Evolutionary conservation across 1,140 invertebrate species (phyloP).

Genomic region (Cyclina sinensis): DNA sequence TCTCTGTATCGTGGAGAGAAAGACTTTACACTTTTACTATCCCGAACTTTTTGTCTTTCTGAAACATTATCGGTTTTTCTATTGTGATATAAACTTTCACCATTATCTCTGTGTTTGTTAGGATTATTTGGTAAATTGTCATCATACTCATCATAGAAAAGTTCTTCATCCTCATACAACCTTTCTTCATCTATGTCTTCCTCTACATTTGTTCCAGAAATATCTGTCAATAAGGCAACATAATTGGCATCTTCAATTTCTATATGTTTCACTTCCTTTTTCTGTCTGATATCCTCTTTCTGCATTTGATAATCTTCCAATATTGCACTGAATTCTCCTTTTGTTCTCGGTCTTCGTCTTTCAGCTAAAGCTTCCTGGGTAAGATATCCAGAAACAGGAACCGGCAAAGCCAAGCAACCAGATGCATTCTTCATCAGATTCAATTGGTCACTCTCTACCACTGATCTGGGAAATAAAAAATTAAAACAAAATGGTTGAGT

Average conservation of each 20-base stretch:
- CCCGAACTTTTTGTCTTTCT: not conserved
- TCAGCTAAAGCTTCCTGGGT: slow-evolving; percentile 36
- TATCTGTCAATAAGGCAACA: not conserved
- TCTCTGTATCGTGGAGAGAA: too few species aligned
- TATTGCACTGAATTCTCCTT: slow-evolving; percentile 41
- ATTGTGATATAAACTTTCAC: not conserved
- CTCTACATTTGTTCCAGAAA: not conserved
- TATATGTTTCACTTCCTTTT: not conserved
- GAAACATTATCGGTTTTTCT: not conserved
- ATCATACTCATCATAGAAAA: not conserved
- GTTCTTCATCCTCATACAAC: not conserved
- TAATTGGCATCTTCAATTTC: not conserved
- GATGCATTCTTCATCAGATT: slow-evolving; percentile 47
- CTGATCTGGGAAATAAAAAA: slow-evolving; percentile 14
- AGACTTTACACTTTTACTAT: not conserved
- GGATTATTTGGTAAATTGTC: not conserved
- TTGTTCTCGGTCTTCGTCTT: slow-evolving; percentile 1
- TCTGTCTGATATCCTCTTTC: not conserved
- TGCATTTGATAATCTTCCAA: slow-evolving; percentile 14
- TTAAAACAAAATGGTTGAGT: too few species aligned
- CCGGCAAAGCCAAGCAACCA: not conserved
- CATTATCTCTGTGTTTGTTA: not conserved
- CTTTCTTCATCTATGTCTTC: not conserved
- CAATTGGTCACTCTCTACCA: slow-evolving; percentile 36
- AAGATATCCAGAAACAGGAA: not conserved